Conservation (phyloP, 2,888 invertebrate genomes). For the Gortyna flavago region DNA sequence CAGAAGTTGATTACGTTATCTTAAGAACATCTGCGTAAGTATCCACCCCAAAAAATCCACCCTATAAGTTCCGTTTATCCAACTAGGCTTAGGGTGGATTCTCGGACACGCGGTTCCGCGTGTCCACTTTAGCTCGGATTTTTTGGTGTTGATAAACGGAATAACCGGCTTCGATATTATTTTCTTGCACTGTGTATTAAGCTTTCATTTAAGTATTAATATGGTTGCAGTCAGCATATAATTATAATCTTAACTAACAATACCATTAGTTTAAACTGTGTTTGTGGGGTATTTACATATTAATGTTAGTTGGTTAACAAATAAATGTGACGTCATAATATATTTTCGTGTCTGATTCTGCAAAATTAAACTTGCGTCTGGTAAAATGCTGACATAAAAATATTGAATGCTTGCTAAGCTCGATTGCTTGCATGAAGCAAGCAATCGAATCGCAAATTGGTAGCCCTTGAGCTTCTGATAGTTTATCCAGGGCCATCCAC, state of each 20-base stretch:
- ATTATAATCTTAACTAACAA: slow-evolving; percentile 15
- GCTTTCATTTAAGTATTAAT: background rate
- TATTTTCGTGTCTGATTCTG: slow-evolving; percentile 24
- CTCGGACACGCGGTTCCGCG: background rate
- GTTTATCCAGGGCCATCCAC: background rate
- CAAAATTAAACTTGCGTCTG: too few relatives aligned
- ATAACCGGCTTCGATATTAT: background rate
- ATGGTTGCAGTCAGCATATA: slow-evolving; percentile 8
- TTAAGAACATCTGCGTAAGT: too few relatives aligned
- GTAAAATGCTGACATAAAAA: too few relatives aligned
- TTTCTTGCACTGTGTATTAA: slow-evolving; percentile 29
- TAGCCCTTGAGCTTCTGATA: background rate
- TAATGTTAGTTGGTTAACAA: slow-evolving; percentile 4
- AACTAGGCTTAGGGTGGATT: background rate
- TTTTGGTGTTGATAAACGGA: too few relatives aligned
- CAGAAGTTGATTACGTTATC: too few relatives aligned
- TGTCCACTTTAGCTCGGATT: background rate
- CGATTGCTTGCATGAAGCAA: background rate
- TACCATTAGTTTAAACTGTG: background rate
- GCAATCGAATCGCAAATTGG: background rate
- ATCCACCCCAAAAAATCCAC: background rate
- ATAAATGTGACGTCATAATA: slow-evolving; percentile 38
- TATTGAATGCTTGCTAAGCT: background rate
- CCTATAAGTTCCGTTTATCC: background rate
- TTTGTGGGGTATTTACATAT: slow-evolving; percentile 27